Conservation (phyloP, 2,113 vertebrate species). For the Nematolebias whitei region DNA sequence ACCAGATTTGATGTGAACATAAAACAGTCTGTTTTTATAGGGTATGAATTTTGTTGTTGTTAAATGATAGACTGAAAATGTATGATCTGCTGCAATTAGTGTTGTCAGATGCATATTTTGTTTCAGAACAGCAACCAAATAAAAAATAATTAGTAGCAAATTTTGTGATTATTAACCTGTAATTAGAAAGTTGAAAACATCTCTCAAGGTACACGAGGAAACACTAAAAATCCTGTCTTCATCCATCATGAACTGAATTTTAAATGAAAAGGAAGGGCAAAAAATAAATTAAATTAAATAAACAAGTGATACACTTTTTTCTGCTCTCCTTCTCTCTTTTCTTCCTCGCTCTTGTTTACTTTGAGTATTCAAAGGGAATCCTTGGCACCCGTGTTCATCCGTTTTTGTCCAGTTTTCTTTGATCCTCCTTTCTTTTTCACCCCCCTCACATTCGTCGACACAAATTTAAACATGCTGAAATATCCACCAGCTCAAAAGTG, state of each 20-base stretch:
- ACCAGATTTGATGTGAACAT: not conserved
- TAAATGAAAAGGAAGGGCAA: conserved; percentile 13
- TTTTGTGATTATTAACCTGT: not conserved
- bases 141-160: no score
- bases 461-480: conserved; percentile 11
- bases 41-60: no score
- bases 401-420: conserved; percentile 48
- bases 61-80: no score
- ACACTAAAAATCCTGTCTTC: not conserved
- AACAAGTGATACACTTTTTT: conserved; percentile 40
- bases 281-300: not conserved
- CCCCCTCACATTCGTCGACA: not conserved
- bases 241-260: conserved; percentile 6
- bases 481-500: conserved; percentile 11
- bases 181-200: no score
- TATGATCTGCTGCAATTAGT: no score
- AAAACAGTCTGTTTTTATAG: not conserved
- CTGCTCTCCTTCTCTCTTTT: not conserved
- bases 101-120: no score
- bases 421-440: conserved; percentile 16
- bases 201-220: not conserved
- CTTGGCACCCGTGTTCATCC: conserved; percentile 29
- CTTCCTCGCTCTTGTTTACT: conserved; percentile 16
- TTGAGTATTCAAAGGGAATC: conserved; percentile 54
- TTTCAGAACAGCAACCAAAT: no score